Conservation (phyloP, 2,113 vertebrate species). For the Cyphomyrus plagiostoma region DNA sequence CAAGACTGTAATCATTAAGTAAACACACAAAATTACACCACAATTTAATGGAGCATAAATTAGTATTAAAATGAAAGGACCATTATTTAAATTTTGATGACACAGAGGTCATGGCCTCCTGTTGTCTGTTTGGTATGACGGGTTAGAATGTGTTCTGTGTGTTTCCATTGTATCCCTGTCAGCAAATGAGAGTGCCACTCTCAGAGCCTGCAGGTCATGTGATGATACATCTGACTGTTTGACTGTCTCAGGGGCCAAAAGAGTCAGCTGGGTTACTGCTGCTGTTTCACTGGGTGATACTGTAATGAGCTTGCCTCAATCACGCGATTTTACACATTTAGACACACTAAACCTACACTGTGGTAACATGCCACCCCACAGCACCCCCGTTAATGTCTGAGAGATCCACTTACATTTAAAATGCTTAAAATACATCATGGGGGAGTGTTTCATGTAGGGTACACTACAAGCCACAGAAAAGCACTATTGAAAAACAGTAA, state of each 20-base stretch:
- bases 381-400: background rate
- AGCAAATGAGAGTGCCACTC: background rate
- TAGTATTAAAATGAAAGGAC: background rate
- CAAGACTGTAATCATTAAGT: background rate
- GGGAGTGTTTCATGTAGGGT: background rate
- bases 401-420: background rate
- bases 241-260: background rate
- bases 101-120: background rate
- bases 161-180: background rate
- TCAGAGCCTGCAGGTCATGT: background rate
- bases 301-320: background rate
- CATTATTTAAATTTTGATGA: background rate
- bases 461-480: background rate
- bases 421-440: background rate
- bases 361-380: background rate
- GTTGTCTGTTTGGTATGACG: background rate
- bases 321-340: background rate
- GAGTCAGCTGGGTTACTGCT: background rate
- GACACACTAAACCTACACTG: background rate
- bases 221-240: background rate
- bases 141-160: background rate
- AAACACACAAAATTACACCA: background rate
- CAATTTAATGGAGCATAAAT: background rate
- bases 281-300: background rate
- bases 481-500: background rate